These are phyloP conservation scores for Drosophila sucinea DNA, from an alignment of 1,140 invertebrate species.

Conservation along the genomic window DNA sequence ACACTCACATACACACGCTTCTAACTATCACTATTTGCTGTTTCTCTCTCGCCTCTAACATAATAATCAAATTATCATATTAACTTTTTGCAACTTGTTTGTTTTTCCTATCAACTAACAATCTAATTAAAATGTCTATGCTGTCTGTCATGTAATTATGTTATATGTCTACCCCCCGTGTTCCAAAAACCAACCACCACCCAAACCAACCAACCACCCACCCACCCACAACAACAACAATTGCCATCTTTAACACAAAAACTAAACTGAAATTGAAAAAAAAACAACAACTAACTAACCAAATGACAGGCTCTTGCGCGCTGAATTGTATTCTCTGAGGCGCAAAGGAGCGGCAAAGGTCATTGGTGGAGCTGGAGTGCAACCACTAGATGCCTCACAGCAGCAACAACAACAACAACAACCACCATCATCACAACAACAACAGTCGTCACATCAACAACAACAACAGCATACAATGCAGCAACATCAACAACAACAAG, in stretches of 20 bases:
- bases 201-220: conserved; percentile 32
- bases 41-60: conserved; percentile 18
- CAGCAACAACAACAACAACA: conserved; percentile 59
- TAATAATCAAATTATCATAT: conserved; percentile 42
- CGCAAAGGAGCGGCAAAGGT: conserved; percentile 85
- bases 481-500: conserved; percentile 40
- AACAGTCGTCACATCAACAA: conserved; percentile 55
- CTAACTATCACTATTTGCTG: conserved; percentile 29
- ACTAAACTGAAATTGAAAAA: conserved; percentile 28
- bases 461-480: conserved; percentile 46
- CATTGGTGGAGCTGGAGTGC: conserved; percentile 70
- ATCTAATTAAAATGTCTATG: conserved; percentile 54
- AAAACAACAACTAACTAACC: conserved; percentile 3
- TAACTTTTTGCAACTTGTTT: conserved; percentile 62
- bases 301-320: conserved; percentile 86
- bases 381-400: conserved; percentile 66
- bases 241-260: conserved; percentile 16
- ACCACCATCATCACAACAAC: conserved; percentile 45
- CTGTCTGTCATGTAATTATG: conserved; percentile 62
- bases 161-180: conserved; percentile 22
- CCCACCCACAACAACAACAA: conserved; percentile 38
- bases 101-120: conserved; percentile 49
- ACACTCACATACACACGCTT: conserved; percentile 42
- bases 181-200: conserved; percentile 21
- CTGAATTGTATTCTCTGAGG: conserved; percentile 86